Base-by-base conservation (phyloP, 2,888 invertebrate genomes). In the Imbricaverruca yamaguchii region DNA sequence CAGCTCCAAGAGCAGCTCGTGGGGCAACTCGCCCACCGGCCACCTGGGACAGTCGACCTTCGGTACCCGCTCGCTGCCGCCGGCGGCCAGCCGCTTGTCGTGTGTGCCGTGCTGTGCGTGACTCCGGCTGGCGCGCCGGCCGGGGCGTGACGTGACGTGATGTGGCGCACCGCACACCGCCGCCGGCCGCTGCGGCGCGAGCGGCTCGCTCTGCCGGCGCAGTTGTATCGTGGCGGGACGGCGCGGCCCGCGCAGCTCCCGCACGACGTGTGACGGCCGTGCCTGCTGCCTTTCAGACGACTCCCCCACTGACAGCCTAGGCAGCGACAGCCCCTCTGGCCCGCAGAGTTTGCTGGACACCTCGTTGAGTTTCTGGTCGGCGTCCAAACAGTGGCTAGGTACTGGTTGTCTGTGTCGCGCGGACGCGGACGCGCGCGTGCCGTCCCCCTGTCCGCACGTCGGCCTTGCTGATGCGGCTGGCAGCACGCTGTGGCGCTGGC, bases 361-460 rank as follows among this genome's bases (percentile, higher is more conserved):
- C 6, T 74, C 74, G 18, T 55, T 74, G 55, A 21, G 55, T 53
- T 55, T 53, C 74, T 74, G 74, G 74, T 15, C 55, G 74, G 55
- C 74, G 55, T 74, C 74, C 74, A 74, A 74, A 39, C 53, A 74
- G 10, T 74, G 74, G 74, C 74, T 74, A 74, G 74, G 74, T 74
- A 74, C 74, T 13, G 23, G 69, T 39, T 4, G 69, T 53, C 53
- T 53, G 15, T 12, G 11, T 11, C 25, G 0, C 18, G 3, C 13
- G 69, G 15, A 4, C 18, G 3, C 13, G 69, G 15, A 7, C 25
- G 69, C 69, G 39, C 69, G 39, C 21, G 18, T n/a, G 25, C 67
- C 25, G 23, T 3, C 23, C 12, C 8, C 11, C 67, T 12, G 67
- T 21, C 67, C 25, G 67, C 25, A 12, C 25, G 67, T 23, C 12